These are phyloP conservation scores for Stegana nigrithorax DNA, from an alignment of 2,888 invertebrate species.

Conservation along the genomic window DNA sequence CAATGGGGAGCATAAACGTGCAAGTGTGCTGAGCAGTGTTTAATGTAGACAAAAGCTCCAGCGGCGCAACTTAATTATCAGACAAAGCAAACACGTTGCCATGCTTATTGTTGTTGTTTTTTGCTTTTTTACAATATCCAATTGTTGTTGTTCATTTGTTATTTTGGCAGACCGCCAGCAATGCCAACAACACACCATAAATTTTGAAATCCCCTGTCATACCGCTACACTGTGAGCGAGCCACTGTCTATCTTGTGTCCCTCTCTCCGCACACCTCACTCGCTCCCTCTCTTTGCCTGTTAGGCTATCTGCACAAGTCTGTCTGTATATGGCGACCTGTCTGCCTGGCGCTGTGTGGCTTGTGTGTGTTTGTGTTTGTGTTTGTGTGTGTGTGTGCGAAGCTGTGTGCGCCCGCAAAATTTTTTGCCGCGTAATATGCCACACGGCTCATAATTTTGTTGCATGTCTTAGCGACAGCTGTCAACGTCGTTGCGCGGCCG, in stretches of 20 bases:
- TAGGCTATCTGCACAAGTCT: too few species aligned
- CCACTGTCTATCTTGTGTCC: too few species aligned
- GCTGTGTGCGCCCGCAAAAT: slow-evolving; percentile 1
- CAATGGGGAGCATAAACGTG: not conserved
- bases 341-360: not conserved
- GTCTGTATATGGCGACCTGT: too few species aligned
- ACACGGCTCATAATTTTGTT: slow-evolving; percentile 14
- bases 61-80: slow-evolving; percentile 13
- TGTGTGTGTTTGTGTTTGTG: not conserved
- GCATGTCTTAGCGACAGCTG: slow-evolving; percentile 16
- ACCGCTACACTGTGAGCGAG: too few species aligned
- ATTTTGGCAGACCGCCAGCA: slow-evolving; percentile 13
- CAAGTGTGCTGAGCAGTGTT: not conserved
- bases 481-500: too few species aligned
- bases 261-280: too few species aligned
- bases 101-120: not conserved
- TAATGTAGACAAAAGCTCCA: not conserved
- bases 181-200: slow-evolving; percentile 13
- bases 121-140: not conserved
- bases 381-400: too few species aligned
- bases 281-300: too few species aligned
- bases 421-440: slow-evolving; percentile 5
- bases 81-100: slow-evolving; percentile 10
- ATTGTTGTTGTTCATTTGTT: not conserved
- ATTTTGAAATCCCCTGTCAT: too few species aligned